Base-by-base conservation (phyloP, 2,888 invertebrate genomes). In the Limnephilus lunatus region DNA sequence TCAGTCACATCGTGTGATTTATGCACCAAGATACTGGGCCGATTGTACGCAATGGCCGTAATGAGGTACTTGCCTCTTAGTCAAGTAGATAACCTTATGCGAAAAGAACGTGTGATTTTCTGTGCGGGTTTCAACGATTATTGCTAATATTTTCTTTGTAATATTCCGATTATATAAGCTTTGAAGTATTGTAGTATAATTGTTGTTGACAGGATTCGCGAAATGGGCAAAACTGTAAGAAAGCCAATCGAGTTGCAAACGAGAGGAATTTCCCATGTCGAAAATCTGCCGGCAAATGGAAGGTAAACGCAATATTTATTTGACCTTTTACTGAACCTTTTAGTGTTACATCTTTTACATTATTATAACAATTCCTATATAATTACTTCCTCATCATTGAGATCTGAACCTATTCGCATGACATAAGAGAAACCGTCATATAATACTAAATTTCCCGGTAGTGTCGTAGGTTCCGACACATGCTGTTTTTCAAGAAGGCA, bases 41-140 rank as follows among this genome's bases (percentile, higher is more conserved):
- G 11, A 80, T 19, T 68, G 80, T 88, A 32, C 88, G 87, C 87
- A 87, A 68, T 30, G 80, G 68, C 19, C 88, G 88, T 81, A 31
- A 35, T 86, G 48, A 86, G 44, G n/a, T 32, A 35, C 31, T 48
- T 80, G 32, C 25, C 12, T 80, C 48, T 53, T 53, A 19, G 88
- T 12, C 35, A 89, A 89, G 81, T 89, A 35, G 81, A 31, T 80
- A 25, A 81, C n/a, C 68, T 80, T 25, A n/a, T 39, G 88, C 81
- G 80, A 89, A 48, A 89, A 89, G 11, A 89, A n/a, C 88, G 88
- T 88, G 88, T 68, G 88, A 88, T 68, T 25, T 12, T 88, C 25
- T 80, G 30, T 25, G 30, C 88, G 80, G n/a, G 87, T 15, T 31
- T n/a, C 30, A n/a, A 25, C 30, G 53, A 31, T 31, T 25, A 15